Base-by-base conservation (phyloP, 2,888 invertebrate genomes). In the Silvanus unidentatus region DNA sequence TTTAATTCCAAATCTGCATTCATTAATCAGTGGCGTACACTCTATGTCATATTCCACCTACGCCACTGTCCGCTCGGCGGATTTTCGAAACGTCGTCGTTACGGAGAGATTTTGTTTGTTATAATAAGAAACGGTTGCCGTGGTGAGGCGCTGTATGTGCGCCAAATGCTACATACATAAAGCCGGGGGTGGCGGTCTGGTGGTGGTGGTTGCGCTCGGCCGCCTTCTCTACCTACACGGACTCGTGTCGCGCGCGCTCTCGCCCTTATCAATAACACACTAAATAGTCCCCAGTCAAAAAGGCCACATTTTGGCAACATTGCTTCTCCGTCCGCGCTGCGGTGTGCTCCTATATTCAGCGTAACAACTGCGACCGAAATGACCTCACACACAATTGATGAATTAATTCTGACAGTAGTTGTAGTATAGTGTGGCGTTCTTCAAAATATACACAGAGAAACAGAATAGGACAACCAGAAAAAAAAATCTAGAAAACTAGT, bases 351-450 rank as follows among this genome's bases (percentile, higher is more conserved):
- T 53, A 58, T 57, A 60, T 57, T 57, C 58, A 57, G 52, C 50
- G 50, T 55, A 47, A 41, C 37, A 22, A 22, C 44, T 58, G 58
- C 68, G 69, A 68, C 66, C 69, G 70, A 68, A 65, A 69, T 71
- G 70, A 70, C 67, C 68, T 68, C 70, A 68, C 67, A 60, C 61
- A 63, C 59, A 66, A 65, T 65, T 64, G 62, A 63, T 58, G 65
- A 63, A 63, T 66, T 63, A 62, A 63, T 64, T 64, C 58, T 65
- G 63, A 65, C 65, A 62, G 59, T 64, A 61, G 60, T 59, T 62
- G 62, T 63, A 58, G 60, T 64, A 64, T 42, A 36, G 47, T 50
- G 22, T 22, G 22, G 22, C 32, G 41, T 49, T 32, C 32, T 32
- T 32, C 3, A 32, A n/a, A n/a, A 3, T 11, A 5, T 12, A 32